Evolutionary conservation across 2,888 invertebrate genomes (phyloP).

Genomic region (Strigamia transsilvanica): DNA sequence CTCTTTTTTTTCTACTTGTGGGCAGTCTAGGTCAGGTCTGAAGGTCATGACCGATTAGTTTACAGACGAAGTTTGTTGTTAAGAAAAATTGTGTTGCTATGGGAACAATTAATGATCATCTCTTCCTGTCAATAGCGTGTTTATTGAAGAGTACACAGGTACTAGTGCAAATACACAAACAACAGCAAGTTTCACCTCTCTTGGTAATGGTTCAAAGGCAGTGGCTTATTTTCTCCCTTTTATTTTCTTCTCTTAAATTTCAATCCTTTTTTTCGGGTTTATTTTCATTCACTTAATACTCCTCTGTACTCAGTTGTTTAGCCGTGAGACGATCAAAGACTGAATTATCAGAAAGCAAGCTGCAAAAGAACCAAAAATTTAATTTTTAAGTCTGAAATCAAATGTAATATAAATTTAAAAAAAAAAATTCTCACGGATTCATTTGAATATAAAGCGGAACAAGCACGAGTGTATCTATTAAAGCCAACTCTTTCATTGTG

Average conservation of each 20-base stretch:
- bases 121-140: background rate
- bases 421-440: conserved; percentile 44
- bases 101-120: background rate
- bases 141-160: background rate
- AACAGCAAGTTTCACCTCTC: background rate
- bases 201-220: background rate
- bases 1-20: background rate
- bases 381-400: background rate
- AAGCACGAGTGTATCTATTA: conserved; percentile 42
- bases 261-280: background rate
- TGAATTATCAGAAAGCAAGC: background rate
- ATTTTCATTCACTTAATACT: background rate
- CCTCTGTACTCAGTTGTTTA: background rate
- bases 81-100: background rate
- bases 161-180: background rate
- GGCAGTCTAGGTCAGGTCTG: background rate
- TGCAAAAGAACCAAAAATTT: background rate
- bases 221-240: background rate
- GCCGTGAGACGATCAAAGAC: conserved; percentile 17
- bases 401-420: background rate
- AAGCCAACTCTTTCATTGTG: conserved; percentile 43
- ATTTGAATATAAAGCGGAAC: conserved; percentile 42
- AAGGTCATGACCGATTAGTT: background rate
- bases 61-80: background rate
- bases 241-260: background rate